Evolutionary conservation across 2,888 invertebrate species (phyloP), one percentile per base, ranked within the genome.

Genomic region (Nyleta sp.): DNA sequence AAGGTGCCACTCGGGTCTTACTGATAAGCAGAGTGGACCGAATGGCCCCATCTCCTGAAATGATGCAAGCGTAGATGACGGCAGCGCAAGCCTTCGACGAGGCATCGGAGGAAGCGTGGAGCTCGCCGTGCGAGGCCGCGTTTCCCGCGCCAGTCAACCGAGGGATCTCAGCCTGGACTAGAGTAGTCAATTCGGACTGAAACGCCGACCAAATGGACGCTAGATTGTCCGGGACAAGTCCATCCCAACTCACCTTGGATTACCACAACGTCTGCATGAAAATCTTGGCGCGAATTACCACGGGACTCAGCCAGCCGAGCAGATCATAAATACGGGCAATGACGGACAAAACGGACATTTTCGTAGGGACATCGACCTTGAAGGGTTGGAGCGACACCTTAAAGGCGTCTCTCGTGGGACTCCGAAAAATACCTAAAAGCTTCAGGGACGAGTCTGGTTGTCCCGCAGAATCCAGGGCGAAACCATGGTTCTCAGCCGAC

Each of bases 401-500:
- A 11, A 11, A 35, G 2, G n/a, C 6, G 11, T 35, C 35, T n/a
- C 10, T 11, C 6, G 10, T 2, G 2, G 35, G 35, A 7, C 2
- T 11, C 35, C 35, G 10, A 35, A 35, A 4, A 2, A 35, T 6
- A 10, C 35, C 35, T n/a, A 35, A 11, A 7, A 35, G n/a, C n/a
- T 35, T 35, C 2, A 35, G 2, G 4, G 35, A 35, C 11, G 4
- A 4, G 10, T 35, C 35, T 7, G 28, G 28, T 7, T 28, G 28
- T 28, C 4, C 28, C 5, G 28, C 4, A 28, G 5, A 42, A 15
- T 57, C 10, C 8, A 22, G 20, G 0, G 77, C 65, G 1, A 72
- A 28, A 0, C 68, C 68, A 20, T 73, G 62, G 42, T 73, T 28
- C 0, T 35, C 62, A 0, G 13, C 1, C 5, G 18, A 31, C 2